Evolutionary conservation across 2,113 vertebrate genomes (phyloP).

Genomic region (Miniopterus natalensis): DNA sequence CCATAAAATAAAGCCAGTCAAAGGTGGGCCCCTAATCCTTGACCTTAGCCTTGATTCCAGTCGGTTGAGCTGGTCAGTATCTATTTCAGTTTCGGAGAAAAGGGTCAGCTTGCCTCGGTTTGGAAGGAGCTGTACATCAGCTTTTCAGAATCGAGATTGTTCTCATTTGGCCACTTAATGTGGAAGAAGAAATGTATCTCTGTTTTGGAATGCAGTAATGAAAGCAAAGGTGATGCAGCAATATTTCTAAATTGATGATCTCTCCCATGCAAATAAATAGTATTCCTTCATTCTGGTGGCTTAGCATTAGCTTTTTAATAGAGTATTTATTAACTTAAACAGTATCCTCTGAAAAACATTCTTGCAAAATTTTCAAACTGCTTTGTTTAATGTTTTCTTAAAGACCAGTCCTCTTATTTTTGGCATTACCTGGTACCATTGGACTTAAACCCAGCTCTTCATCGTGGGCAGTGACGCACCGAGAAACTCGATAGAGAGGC

Average conservation of each 20-base stretch:
- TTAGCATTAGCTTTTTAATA: neutral
- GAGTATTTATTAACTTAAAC: neutral
- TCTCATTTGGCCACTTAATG: conserved; percentile 44
- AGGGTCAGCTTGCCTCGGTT: neutral
- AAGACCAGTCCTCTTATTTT: conserved; percentile 59
- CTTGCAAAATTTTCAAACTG: conserved; percentile 49
- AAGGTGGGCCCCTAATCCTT: neutral
- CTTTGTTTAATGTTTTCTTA: conserved; percentile 67
- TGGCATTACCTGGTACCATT: conserved; percentile 47
- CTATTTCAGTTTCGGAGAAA: neutral
- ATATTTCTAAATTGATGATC: conserved; percentile 10
- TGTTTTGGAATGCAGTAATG: conserved; percentile 35
- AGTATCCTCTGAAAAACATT: conserved; percentile 54
- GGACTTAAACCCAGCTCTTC: conserved; percentile 41
- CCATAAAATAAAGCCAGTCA: neutral
- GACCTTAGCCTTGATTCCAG: neutral
- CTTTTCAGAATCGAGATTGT: neutral
- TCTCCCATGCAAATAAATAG: neutral
- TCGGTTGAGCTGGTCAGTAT: neutral
- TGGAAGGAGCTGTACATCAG: neutral
- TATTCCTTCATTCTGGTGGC: conserved; percentile 7
- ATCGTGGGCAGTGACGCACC: conserved; percentile 35
- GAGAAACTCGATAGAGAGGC: conserved; percentile 69
- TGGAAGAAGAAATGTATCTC: conserved; percentile 47
- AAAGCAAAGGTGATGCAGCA: conserved; percentile 54